phyloP scores from a whole-genome alignment of 2,797 vertebrate species.

The Momotus momota region DNA sequence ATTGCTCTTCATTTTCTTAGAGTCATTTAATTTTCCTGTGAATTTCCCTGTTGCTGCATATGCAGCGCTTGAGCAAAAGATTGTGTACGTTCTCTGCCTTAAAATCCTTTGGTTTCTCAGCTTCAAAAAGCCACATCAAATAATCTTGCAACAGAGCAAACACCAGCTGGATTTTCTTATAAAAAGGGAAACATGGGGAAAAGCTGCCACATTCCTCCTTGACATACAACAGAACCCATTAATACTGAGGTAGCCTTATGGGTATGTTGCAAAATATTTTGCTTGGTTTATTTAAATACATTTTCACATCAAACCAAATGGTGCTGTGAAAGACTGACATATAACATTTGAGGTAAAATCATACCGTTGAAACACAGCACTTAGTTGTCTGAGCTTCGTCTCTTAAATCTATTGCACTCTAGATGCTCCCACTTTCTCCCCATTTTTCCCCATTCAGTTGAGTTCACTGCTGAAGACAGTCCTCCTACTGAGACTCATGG shows the following conservation, averaged over 20 bases:
- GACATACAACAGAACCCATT: not conserved
- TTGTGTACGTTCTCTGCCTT: not conserved
- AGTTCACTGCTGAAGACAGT: not conserved
- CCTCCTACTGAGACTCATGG: not conserved
- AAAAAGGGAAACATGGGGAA: not conserved
- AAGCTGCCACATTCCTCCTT: not conserved
- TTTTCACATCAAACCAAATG: not conserved
- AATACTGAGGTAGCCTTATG: not conserved
- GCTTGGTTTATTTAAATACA: not conserved
- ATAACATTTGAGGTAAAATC: not conserved
- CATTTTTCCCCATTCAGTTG: not conserved
- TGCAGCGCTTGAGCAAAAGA: not conserved
- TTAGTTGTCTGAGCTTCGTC: not conserved
- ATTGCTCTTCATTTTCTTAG: not conserved
- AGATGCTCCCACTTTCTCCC: not conserved
- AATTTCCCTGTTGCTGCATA: not conserved
- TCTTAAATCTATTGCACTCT: not conserved
- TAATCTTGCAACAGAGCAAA: not conserved
- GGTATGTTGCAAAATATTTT: not conserved
- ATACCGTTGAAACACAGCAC: not conserved
- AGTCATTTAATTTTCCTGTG: not conserved
- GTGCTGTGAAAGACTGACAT: not conserved
- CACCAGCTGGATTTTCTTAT: not conserved
- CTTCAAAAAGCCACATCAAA: slow-evolving; percentile 21
- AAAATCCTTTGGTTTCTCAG: not conserved